Conservation (phyloP, 2,888 invertebrate genomes). For the Diachrysia chrysitis region DNA sequence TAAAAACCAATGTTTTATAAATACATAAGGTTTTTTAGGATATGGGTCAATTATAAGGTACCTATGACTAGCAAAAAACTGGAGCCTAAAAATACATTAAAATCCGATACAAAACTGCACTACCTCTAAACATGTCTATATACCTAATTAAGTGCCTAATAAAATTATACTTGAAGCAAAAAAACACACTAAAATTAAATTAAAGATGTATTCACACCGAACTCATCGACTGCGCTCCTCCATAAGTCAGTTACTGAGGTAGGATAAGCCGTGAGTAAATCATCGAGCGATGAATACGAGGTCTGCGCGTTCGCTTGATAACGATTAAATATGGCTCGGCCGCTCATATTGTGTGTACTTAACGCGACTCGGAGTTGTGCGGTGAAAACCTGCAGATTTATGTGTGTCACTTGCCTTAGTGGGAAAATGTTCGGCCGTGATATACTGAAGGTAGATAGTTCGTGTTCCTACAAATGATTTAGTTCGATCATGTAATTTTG, state of each 20-base stretch:
- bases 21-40: too few species aligned
- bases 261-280: constrained; percentile 86
- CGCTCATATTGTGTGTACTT: constrained; percentile 81
- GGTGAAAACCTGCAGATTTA: constrained; percentile 65
- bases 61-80: too few species aligned
- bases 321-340: constrained; percentile 84
- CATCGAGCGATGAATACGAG: constrained; percentile 83
- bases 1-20: too few species aligned
- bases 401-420: constrained; percentile 60
- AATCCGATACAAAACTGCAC: too few species aligned
- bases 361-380: constrained; percentile 64
- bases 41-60: too few species aligned
- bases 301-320: constrained; percentile 80
- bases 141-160: neutral
- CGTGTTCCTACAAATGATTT: constrained; percentile 1
- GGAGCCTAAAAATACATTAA: too few species aligned
- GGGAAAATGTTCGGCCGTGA: constrained; percentile 41
- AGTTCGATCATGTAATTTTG: neutral
- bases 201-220: constrained; percentile 47
- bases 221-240: constrained; percentile 54
- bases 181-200: constrained; percentile 17
- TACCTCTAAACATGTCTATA: neutral
- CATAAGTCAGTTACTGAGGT: constrained; percentile 80
- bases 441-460: constrained; percentile 31
- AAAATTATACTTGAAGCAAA: neutral